Conservation (phyloP, 2,113 vertebrate genomes). For the Cinclus mexicanus region DNA sequence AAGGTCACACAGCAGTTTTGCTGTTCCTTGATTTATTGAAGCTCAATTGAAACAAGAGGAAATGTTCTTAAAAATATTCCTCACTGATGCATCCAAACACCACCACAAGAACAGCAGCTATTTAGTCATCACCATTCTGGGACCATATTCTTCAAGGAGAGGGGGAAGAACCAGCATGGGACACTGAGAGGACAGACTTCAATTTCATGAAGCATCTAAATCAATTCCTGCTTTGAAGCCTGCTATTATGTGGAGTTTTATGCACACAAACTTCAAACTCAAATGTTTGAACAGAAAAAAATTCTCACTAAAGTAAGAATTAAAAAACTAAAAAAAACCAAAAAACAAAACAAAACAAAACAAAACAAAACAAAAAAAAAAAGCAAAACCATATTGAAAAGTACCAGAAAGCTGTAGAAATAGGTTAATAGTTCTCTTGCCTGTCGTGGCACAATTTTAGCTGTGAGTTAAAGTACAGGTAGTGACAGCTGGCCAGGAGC, state of each 20-base stretch:
- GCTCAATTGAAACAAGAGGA: neutral
- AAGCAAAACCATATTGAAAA: neutral
- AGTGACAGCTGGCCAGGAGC: neutral
- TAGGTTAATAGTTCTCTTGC: neutral
- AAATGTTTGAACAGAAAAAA: neutral
- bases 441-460: neutral
- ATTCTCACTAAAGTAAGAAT: neutral
- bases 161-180: neutral
- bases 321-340: neutral
- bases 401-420: neutral
- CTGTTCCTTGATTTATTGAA: neutral
- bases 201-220: neutral
- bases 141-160: neutral
- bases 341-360: neutral
- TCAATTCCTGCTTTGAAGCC: neutral
- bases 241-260: neutral
- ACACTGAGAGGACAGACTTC: neutral
- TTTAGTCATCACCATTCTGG: neutral
- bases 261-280: neutral
- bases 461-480: neutral
- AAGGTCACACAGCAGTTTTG: neutral
- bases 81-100: neutral
- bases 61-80: neutral
- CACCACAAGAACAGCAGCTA: neutral
- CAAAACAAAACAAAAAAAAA: fast-evolving